Evolutionary conservation across 2,797 vertebrate genomes (phyloP).

Genomic region (Eulemur mongoz): DNA sequence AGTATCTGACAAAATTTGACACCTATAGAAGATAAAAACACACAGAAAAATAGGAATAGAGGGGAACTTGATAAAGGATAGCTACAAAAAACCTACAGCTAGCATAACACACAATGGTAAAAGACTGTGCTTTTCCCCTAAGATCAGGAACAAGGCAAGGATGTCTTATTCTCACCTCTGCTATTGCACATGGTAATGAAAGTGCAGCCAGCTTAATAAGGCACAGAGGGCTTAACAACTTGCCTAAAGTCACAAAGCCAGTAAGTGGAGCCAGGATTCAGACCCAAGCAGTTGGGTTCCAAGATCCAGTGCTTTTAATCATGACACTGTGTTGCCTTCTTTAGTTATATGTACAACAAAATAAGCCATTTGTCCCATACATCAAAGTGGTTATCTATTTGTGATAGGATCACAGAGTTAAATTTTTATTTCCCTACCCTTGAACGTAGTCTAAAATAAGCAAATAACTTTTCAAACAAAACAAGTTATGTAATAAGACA

Average conservation of each 20-base stretch:
- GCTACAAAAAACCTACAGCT: background rate
- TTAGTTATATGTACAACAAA: background rate
- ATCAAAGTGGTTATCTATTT: background rate
- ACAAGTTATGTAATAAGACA: background rate
- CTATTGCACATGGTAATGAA: background rate
- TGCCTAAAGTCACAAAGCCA: background rate
- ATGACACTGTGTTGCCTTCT: background rate
- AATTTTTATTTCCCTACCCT: background rate
- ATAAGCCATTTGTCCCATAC: background rate
- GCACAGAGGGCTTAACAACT: background rate
- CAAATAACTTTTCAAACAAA: background rate
- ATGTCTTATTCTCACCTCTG: background rate
- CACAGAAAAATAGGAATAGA: background rate
- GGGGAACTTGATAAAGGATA: background rate
- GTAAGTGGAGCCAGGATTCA: background rate
- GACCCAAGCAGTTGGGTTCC: background rate
- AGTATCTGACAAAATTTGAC: background rate
- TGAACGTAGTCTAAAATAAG: background rate
- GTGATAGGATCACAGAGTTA: background rate
- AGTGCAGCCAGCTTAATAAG: background rate
- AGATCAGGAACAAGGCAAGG: background rate
- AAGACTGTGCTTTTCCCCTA: background rate
- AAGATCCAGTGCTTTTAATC: background rate
- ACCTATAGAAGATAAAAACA: background rate
- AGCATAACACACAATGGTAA: background rate